A percentile compares a stretch with the other conserved stretches of the same genome.
Evolutionary conservation across 1,140 invertebrate species (phyloP).

Genomic region (Drusus annulatus): DNA sequence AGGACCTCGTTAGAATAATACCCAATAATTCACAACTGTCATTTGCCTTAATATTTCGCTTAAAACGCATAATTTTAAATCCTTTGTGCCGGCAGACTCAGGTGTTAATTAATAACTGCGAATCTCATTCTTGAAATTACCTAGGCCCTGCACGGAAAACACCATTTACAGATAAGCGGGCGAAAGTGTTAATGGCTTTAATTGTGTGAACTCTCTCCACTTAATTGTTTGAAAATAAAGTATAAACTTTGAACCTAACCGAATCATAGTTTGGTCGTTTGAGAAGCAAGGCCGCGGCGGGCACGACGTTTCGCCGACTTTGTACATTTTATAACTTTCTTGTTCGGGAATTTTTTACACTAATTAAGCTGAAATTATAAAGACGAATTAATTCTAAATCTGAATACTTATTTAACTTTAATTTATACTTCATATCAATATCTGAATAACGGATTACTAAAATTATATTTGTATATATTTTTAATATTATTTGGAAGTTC

Average conservation of each 20-base stretch:
- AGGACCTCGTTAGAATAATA: slow-evolving; percentile 38
- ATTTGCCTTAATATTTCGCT: slow-evolving; percentile 47
- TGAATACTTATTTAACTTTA: too few species aligned
- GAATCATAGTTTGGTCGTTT: background rate
- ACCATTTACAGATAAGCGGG: slow-evolving; percentile 20
- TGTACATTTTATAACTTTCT: too few species aligned
- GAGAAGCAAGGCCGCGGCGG: background rate
- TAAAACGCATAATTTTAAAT: slow-evolving; percentile 49
- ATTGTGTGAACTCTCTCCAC: slow-evolving; percentile 23
- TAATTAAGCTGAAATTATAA: too few species aligned
- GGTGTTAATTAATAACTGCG: slow-evolving; percentile 43
- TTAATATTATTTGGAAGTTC: too few species aligned
- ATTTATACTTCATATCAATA: too few species aligned
- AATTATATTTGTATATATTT: too few species aligned
- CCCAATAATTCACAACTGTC: slow-evolving; percentile 44
- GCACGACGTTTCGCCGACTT: too few species aligned
- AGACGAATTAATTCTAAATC: too few species aligned
- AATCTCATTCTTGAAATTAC: slow-evolving; percentile 39
- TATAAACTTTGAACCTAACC: background rate
- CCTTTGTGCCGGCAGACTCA: slow-evolving; percentile 41
- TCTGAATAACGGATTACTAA: too few species aligned
- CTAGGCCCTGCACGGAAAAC: slow-evolving; percentile 17
- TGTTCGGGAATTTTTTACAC: too few species aligned
- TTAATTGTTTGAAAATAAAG: slow-evolving; percentile 35
- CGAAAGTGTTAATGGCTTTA: slow-evolving; percentile 27